Base-by-base conservation (phyloP, 2,113 vertebrate species). In the Heterochromis multidens region DNA sequence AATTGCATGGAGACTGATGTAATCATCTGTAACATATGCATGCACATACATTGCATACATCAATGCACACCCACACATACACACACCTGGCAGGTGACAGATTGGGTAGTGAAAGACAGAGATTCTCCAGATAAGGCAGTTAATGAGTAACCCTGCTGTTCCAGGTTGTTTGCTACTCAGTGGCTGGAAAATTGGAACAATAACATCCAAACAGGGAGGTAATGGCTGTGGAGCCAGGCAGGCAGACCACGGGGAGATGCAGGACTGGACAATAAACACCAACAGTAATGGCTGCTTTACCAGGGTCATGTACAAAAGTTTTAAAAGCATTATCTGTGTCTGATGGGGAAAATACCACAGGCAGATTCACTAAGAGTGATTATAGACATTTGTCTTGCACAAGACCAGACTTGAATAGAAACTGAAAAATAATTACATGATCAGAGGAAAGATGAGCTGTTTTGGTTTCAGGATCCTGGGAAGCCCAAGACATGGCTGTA, bases 121-220 rank as follows among this genome's bases (percentile, higher is more conserved):
- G 93, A 93, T 94, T 85, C 88, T 91, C 59, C 85, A 87, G 91
- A 94, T 94, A 91, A 89, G 76, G 58, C 77, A 23, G 93, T 96
- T 92, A 95, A 96, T 96, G 84, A 95, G 89, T 96, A 95, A 95
- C 91, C 6, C 49, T 23, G 80, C 80, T 80, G 79, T 92, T 94
- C 91, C 91, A 87, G 83, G 84, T 87, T 87, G 87, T 96, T 95
- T 96, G 92, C 93, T 93, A 91, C 93, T 85, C 93, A 94, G 89
- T 94, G 90, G 89, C 90, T 94, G 92, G 94, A 95, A 96, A 95
- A 95, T 92, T 84, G 91, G 87, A 82, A 83, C 93, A 93, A 93
- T 95, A 94, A 93, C 90, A 92, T 78, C 90, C 88, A 95, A 94
- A 94, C 90, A 93, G 5, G 3, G 80, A 61, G 89, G 63, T 93